A percentile compares a stretch with the other conserved stretches of the same genome.
These are phyloP conservation scores for Clavelina lepadiformis DNA, from an alignment of 23 tunicate species.

Conservation along the genomic window DNA sequence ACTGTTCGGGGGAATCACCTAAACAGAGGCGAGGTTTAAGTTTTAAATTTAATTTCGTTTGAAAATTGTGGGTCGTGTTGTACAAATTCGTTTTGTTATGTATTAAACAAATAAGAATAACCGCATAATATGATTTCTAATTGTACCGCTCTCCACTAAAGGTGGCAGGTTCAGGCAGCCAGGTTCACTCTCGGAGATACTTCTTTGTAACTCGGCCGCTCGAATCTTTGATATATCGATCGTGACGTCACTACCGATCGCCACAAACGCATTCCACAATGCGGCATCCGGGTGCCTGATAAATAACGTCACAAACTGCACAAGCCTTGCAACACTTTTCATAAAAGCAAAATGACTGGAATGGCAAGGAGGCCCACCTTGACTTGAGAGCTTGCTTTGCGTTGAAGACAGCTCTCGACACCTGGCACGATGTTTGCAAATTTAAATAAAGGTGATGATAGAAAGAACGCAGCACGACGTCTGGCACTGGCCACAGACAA, in stretches of 20 bases:
- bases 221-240: slow-evolving; percentile 62
- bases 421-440: slow-evolving; percentile 22
- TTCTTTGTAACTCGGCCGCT: slow-evolving; percentile 37
- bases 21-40: too few species aligned
- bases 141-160: slow-evolving; percentile 40
- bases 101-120: too few species aligned
- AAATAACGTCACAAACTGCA: background rate
- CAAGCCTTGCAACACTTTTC: background rate
- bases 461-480: slow-evolving; percentile 29
- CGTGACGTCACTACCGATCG: slow-evolving; percentile 43
- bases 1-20: too few species aligned
- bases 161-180: slow-evolving; percentile 8
- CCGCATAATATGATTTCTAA: too few species aligned
- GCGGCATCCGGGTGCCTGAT: slow-evolving; percentile 34
- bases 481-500: slow-evolving; percentile 63
- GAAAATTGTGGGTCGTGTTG: too few species aligned
- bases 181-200: slow-evolving; percentile 34
- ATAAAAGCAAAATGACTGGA: background rate
- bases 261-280: slow-evolving; percentile 54
- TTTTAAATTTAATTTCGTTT: too few species aligned
- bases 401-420: slow-evolving; percentile 44
- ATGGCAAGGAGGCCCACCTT: slow-evolving; percentile 23
- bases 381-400: slow-evolving; percentile 42
- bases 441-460: slow-evolving; percentile 50
- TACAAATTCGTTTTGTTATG: too few species aligned